These are phyloP conservation scores for Ochropacha duplaris DNA, from an alignment of 2,888 invertebrate genomes.

Conservation along the genomic window DNA sequence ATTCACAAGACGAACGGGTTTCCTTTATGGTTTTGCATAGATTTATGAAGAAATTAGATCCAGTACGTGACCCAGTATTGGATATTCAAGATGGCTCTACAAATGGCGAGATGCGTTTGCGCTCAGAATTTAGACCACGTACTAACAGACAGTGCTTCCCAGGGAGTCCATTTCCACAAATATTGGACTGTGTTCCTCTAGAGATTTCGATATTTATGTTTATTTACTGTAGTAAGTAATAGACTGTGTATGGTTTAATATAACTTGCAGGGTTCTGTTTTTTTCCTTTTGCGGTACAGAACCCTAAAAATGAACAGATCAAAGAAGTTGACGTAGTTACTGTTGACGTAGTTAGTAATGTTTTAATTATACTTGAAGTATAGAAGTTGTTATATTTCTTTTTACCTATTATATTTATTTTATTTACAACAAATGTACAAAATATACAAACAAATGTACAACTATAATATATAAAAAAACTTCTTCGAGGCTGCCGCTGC, in stretches of 20 bases:
- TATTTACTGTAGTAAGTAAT: constrained; percentile 9
- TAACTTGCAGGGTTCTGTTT: not conserved
- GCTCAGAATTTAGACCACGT: constrained; percentile 59
- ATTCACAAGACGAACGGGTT: constrained; percentile 10
- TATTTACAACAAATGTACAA: too few species aligned
- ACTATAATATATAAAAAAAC: too few species aligned
- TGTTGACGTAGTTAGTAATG: not conserved
- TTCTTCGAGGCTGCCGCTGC: too few species aligned
- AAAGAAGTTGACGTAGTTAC: constrained; percentile 11
- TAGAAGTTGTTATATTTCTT: constrained; percentile 7
- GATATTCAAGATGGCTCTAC: constrained; percentile 47
- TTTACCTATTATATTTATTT: too few species aligned
- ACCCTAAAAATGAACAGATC: constrained; percentile 23
- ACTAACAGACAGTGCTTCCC: constrained; percentile 49
- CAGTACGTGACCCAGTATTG: constrained; percentile 47
- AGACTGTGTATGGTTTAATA: not conserved
- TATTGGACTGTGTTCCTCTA: constrained; percentile 62
- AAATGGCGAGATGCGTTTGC: constrained; percentile 49
- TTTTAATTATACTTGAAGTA: too few species aligned
- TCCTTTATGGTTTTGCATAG: constrained; percentile 35
- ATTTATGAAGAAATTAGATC: constrained; percentile 63
- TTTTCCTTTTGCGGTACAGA: too few species aligned
- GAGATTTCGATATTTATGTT: constrained; percentile 43
- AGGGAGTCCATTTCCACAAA: constrained; percentile 64
- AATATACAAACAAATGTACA: too few species aligned